phyloP scores from a whole-genome alignment of 2,113 vertebrate species.

The Oncorhynchus nerka region DNA sequence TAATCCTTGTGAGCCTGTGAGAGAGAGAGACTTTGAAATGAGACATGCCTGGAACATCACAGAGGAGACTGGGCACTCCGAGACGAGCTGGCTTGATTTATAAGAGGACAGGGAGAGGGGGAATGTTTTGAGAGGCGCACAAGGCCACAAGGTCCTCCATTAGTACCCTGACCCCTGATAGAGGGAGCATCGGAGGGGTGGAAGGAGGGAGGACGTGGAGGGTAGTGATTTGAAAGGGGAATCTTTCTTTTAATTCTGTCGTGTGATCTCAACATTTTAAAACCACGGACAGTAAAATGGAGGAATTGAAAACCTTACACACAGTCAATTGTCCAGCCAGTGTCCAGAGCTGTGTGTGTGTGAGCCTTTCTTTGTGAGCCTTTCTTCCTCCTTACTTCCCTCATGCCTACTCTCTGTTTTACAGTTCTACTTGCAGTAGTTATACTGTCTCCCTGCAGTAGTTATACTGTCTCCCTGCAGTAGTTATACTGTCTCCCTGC shows the following conservation, averaged over 20 bases:
- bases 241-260: no score
- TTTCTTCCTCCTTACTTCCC: no score
- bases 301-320: no score
- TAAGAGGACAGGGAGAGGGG: constrained; percentile 60
- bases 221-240: constrained; percentile 6
- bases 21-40: constrained; percentile 69
- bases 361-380: no score
- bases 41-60: constrained; percentile 67
- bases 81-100: constrained; percentile 75
- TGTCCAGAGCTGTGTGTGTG: no score
- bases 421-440: constrained; percentile 43
- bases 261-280: no score
- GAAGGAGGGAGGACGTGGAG: constrained; percentile 40
- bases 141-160: constrained; percentile 78
- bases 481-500: no score
- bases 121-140: constrained; percentile 70
- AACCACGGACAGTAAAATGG: no score
- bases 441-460: no score
- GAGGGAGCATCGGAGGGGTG: constrained; percentile 37
- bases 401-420: constrained; percentile 45
- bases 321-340: no score
- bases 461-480: no score
- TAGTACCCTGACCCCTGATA: constrained; percentile 77
- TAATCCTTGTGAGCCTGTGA: constrained; percentile 60
- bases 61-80: constrained; percentile 49